Base-by-base conservation (phyloP, 2,113 vertebrate species). In the Lutjanus erythropterus region DNA sequence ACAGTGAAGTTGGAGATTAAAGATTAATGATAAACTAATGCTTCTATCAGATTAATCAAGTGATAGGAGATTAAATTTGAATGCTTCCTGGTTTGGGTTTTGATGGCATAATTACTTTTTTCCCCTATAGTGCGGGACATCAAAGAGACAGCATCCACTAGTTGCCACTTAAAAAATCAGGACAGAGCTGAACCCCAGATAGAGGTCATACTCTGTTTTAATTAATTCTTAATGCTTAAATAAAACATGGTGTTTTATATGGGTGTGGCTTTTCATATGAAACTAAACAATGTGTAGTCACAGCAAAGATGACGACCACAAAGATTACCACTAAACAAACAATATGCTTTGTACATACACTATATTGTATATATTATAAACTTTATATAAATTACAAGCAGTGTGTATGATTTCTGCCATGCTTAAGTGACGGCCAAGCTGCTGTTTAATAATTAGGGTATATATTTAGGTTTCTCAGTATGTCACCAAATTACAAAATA, bases 11-110 rank as follows among this genome's bases (percentile, higher is more conserved):
- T 66, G 16, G 23, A 68, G 71, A 88, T 90, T 56, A 91, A 91
- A 89, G 65, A 86, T 89, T 86, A 52, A 92, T 88, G 84, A 89
- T 83, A 71, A 88, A 83, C 64, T 78, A 88, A 88, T 83, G 85
- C 79, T 85, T 86, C 86, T 71, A 75, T 87, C 74, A 80, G 80
- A 86, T 88, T 68, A 79, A 87, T 85, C 83, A 85, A 75, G 87
- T 79, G 47, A 67, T 53, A 44, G 72, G 58, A 75, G 58, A 90
- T 89, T 90, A 85, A 42, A 85, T 71, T 79, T 66, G 33, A 53
- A 74, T 66, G 67, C 25, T 46, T 77, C 42, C 67, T 77, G 21
- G 55, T 86, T 80, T 81, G 37, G 49, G 25, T 77, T 86, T 75
- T 78, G 69, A 90, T 80, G 71, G n/a, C 47, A 66, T 79, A 67